Evolutionary conservation across 2,888 invertebrate genomes (phyloP).

Genomic region (Ecliptopera silaceata): DNA sequence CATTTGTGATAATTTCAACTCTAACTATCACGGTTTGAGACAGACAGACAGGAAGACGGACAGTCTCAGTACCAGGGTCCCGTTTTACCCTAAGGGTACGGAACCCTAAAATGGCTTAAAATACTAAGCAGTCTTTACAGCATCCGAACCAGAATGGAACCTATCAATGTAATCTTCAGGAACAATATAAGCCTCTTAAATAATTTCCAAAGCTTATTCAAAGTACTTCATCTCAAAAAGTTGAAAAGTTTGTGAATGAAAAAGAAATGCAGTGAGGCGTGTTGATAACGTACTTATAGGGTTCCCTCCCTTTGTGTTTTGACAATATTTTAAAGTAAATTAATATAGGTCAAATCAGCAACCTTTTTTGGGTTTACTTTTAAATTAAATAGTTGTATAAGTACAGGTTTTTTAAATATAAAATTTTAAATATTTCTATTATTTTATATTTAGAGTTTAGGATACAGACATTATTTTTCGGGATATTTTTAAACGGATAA

Average conservation of each 20-base stretch:
- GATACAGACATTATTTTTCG: no score
- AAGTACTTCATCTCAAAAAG: slow-evolving; percentile 33
- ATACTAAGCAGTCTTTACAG: slow-evolving; percentile 4
- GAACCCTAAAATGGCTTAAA: not conserved
- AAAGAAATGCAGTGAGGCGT: slow-evolving; percentile 16
- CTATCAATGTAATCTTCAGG: slow-evolving; percentile 35
- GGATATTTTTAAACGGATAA: no score
- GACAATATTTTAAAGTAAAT: not conserved
- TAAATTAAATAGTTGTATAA: not conserved
- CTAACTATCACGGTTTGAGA: no score
- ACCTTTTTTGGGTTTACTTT: no score
- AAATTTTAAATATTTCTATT: no score
- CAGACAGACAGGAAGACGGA: no score
- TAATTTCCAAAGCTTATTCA: slow-evolving; percentile 32
- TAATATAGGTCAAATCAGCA: not conserved
- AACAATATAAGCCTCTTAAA: slow-evolving; percentile 37
- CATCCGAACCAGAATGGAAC: slow-evolving; percentile 25
- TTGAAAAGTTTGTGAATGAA: slow-evolving; percentile 33
- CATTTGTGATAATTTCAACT: no score
- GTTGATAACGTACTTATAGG: not conserved
- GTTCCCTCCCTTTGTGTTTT: not conserved
- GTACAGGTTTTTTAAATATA: no score
- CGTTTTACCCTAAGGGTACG: not conserved
- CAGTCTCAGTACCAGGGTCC: no score
- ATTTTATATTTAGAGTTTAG: no score